phyloP scores from a whole-genome alignment of 2,113 vertebrate species.

The Amblyopsis rosae region DNA sequence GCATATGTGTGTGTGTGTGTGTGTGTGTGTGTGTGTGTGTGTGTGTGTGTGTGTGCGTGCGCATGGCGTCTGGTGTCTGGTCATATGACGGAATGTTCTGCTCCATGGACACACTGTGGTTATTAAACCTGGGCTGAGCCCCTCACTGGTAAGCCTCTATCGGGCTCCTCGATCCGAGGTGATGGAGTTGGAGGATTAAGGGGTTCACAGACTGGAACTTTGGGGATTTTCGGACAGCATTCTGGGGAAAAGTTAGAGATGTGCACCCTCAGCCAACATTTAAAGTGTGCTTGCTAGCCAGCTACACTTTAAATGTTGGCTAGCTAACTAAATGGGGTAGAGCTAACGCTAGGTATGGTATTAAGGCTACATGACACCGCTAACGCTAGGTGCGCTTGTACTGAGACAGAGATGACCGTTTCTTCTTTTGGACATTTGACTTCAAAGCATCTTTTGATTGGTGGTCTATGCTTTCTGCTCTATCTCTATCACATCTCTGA shows the following conservation, averaged over 20 bases:
- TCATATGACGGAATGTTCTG: slow-evolving; percentile 64
- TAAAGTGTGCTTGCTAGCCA: too few relatives aligned
- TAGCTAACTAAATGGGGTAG: too few relatives aligned
- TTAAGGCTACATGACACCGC: too few relatives aligned
- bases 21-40: not conserved
- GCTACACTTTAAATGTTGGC: not conserved
- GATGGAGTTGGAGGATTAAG: slow-evolving; percentile 68
- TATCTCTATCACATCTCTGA: too few relatives aligned
- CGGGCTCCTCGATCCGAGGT: slow-evolving; percentile 62
- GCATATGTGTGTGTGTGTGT: not conserved
- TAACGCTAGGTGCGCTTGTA: not conserved
- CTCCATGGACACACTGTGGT: slow-evolving; percentile 59
- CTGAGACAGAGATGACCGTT: slow-evolving; percentile 16
- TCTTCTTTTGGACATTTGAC: slow-evolving; percentile 5
- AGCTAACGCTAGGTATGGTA: too few relatives aligned
- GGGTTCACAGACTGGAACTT: slow-evolving; percentile 58
- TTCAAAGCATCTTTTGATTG: not conserved
- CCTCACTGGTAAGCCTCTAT: slow-evolving; percentile 62
- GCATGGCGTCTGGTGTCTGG: slow-evolving; percentile 41
- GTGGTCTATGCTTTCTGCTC: too few relatives aligned
- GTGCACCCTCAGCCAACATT: slow-evolving; percentile 7
- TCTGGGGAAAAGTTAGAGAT: slow-evolving; percentile 50
- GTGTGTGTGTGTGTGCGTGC: not conserved
- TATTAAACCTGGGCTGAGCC: slow-evolving; percentile 73
- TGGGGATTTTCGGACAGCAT: slow-evolving; percentile 43